These are phyloP conservation scores for Diplolepis rosae DNA, from an alignment of 2,888 invertebrate species.

Conservation along the genomic window DNA sequence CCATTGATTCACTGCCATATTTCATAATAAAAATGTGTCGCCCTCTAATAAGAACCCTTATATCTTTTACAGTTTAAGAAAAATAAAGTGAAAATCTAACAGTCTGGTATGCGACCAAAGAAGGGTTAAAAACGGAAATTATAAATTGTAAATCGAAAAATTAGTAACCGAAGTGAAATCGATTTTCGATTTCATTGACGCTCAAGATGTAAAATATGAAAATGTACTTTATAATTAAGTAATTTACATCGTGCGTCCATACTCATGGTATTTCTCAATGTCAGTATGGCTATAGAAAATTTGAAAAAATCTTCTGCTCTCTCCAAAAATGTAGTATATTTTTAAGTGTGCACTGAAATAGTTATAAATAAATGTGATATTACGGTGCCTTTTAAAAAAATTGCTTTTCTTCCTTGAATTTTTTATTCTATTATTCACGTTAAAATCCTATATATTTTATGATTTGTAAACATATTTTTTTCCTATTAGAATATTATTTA, in stretches of 20 bases:
- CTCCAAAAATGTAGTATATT: slow-evolving; percentile 4
- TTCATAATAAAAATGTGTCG: too few species aligned
- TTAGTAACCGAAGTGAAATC: background rate
- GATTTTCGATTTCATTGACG: background rate
- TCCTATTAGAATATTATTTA: too few species aligned
- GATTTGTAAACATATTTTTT: too few species aligned
- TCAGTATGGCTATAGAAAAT: too few species aligned
- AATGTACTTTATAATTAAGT: background rate
- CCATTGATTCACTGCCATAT: too few species aligned
- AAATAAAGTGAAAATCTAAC: too few species aligned
- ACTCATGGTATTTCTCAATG: slow-evolving; percentile 23
- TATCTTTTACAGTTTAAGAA: too few species aligned
- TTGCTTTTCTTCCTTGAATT: background rate
- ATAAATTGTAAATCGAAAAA: background rate
- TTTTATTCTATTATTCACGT: background rate
- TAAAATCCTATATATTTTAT: background rate
- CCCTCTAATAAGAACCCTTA: too few species aligned
- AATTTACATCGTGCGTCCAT: slow-evolving; percentile 1
- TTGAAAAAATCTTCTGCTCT: slow-evolving; percentile 14
- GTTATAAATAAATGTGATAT: slow-evolving; percentile 59
- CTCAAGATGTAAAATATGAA: slow-evolving; percentile 7
- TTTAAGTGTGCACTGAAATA: slow-evolving; percentile 19
- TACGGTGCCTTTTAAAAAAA: slow-evolving; percentile 53
- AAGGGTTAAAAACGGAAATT: too few species aligned
- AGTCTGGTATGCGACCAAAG: too few species aligned